Evolutionary conservation across 2,113 vertebrate genomes (phyloP).

Genomic region (Atherinomorus stipes): DNA sequence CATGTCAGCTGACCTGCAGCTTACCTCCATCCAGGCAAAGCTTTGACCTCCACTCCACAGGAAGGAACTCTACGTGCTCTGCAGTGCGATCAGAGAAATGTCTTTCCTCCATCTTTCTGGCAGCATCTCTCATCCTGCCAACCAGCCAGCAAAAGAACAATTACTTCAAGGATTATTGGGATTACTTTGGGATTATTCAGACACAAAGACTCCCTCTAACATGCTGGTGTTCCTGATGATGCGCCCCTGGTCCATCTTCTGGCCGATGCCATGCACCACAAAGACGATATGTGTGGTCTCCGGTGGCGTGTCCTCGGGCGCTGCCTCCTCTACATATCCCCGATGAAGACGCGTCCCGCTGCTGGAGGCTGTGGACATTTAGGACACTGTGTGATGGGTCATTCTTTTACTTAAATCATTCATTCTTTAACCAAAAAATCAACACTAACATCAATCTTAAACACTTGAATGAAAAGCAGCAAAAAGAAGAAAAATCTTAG

Average conservation of each 20-base stretch:
- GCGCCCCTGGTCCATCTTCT: slow-evolving; percentile 98
- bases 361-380: slow-evolving; percentile 87
- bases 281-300: slow-evolving; percentile 96
- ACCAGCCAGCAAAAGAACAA: slow-evolving; percentile 23
- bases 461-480: too few relatives aligned
- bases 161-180: not conserved
- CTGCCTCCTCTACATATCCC: slow-evolving; percentile 96
- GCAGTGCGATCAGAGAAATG: slow-evolving; percentile 91
- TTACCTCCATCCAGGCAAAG: slow-evolving; percentile 95
- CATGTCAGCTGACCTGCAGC: not conserved
- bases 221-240: slow-evolving; percentile 98
- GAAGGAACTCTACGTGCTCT: slow-evolving; percentile 94
- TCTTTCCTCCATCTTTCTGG: slow-evolving; percentile 95
- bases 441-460: too few relatives aligned
- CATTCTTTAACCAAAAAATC: too few relatives aligned
- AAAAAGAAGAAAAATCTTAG: too few relatives aligned
- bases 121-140: slow-evolving; percentile 94
- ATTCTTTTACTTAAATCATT: too few relatives aligned
- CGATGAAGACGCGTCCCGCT: slow-evolving; percentile 95
- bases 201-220: slow-evolving; percentile 75
- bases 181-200: not conserved
- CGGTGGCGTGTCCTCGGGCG: slow-evolving; percentile 92
- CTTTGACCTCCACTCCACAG: slow-evolving; percentile 97
- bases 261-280: slow-evolving; percentile 96
- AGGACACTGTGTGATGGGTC: too few relatives aligned